Conservation (phyloP, 2,797 vertebrate species). For the Garrulus glandarius region DNA sequence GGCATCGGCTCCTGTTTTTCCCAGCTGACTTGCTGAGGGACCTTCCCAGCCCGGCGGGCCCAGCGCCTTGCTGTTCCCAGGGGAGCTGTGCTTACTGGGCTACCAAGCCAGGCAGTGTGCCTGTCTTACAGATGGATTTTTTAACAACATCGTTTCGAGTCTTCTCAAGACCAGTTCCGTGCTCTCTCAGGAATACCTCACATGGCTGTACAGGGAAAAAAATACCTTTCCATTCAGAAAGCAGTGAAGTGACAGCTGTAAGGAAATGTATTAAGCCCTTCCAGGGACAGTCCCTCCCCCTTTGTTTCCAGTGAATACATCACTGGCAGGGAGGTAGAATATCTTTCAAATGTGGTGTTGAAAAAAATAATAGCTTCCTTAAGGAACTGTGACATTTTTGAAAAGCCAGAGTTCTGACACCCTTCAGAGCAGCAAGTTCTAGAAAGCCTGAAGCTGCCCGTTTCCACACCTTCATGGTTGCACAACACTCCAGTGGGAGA, state of each 20-base stretch:
- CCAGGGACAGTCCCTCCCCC: background rate
- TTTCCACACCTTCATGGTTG: background rate
- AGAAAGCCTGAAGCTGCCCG: background rate
- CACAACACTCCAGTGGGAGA: background rate
- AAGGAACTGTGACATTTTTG: conserved; percentile 21
- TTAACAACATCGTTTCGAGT: background rate
- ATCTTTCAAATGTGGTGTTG: conserved; percentile 5
- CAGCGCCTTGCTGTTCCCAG: background rate
- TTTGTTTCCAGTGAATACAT: background rate
- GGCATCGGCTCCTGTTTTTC: background rate
- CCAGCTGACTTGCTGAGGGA: background rate
- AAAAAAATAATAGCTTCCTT: conserved; percentile 1
- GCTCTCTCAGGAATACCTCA: background rate
- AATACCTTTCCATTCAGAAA: background rate
- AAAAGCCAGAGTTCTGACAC: conserved; percentile 26
- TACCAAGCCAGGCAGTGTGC: background rate
- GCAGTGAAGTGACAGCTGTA: conserved; percentile 2
- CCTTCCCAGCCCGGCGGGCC: background rate
- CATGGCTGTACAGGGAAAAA: background rate
- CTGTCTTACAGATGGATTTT: background rate
- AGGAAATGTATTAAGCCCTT: background rate
- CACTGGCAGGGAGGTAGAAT: conserved; percentile 6
- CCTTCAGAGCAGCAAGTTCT: background rate
- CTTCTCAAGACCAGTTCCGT: background rate
- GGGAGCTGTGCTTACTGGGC: background rate